Percentiles rank a stretch among this genome's conserved stretches.
Evolutionary conservation across 2,113 vertebrate genomes (phyloP).

Genomic region (Paedocypris sp.): DNA sequence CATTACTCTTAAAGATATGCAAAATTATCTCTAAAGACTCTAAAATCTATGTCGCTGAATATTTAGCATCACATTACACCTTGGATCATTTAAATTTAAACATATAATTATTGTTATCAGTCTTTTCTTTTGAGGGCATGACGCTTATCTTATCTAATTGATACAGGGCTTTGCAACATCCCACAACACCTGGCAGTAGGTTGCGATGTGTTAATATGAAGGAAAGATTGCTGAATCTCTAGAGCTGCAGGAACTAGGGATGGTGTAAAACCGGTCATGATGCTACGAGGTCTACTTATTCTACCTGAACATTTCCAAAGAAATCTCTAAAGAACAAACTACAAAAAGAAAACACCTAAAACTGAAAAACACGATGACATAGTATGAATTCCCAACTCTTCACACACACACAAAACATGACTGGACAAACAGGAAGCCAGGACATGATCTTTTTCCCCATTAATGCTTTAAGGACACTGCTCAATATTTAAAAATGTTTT

Average conservation of each 20-base stretch:
- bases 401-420: constrained; percentile 43
- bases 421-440: constrained; percentile 11
- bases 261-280: neutral
- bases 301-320: constrained; percentile 26
- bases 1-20: too few species aligned
- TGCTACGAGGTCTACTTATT: constrained; percentile 1
- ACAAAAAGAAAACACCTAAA: constrained; percentile 31
- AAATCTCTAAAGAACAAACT: constrained; percentile 24
- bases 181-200: constrained; percentile 16
- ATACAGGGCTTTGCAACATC: constrained; percentile 6
- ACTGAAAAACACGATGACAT: constrained; percentile 54
- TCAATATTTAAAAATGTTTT: too few species aligned
- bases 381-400: constrained; percentile 43
- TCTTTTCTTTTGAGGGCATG: too few species aligned
- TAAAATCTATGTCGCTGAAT: too few species aligned
- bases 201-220: too few species aligned
- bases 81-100: too few species aligned
- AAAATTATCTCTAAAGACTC: too few species aligned
- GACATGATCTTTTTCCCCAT: too few species aligned
- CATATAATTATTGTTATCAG: too few species aligned
- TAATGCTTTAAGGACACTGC: neutral
- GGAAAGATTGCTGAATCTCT: constrained; percentile 1
- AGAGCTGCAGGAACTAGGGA: constrained; percentile 14
- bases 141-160: constrained; percentile 1
- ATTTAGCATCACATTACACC: too few species aligned